Percentiles rank a stretch among this genome's conserved stretches.
Evolutionary conservation across 1,140 invertebrate genomes (phyloP).

Genomic region (Archivesica marissinica): DNA sequence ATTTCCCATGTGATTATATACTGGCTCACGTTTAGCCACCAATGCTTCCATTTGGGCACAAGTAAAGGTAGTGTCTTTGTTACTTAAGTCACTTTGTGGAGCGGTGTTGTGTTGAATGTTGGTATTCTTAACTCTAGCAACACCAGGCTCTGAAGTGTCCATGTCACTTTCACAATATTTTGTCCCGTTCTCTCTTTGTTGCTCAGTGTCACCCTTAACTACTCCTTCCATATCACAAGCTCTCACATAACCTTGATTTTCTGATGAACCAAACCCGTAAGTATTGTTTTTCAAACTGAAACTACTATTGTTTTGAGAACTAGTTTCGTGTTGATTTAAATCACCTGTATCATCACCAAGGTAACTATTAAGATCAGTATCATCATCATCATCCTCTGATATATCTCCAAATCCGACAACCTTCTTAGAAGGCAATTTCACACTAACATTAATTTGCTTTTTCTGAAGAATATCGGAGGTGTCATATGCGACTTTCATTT

Average conservation of each 20-base stretch:
- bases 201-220: not conserved
- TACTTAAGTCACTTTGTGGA: not conserved
- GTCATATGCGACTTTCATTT: not conserved
- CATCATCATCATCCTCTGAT: constrained; percentile 62
- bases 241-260: not conserved
- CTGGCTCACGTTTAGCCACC: not conserved
- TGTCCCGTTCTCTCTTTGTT: not conserved
- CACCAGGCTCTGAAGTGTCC: constrained; percentile 11
- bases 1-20: not conserved
- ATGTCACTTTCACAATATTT: constrained; percentile 2
- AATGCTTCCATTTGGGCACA: not conserved
- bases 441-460: not conserved
- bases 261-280: not conserved
- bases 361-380: constrained; percentile 70
- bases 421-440: not conserved
- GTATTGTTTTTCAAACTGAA: too few relatives aligned
- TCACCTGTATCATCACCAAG: constrained; percentile 55
- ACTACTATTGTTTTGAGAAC: not conserved
- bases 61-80: not conserved
- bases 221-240: not conserved
- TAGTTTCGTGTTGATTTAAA: not conserved
- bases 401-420: constrained; percentile 67
- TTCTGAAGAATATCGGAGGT: too few relatives aligned
- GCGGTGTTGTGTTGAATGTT: not conserved
- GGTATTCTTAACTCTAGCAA: not conserved